phyloP scores from a whole-genome alignment of 2,888 invertebrate species.

The Podotricha telesiphe region DNA sequence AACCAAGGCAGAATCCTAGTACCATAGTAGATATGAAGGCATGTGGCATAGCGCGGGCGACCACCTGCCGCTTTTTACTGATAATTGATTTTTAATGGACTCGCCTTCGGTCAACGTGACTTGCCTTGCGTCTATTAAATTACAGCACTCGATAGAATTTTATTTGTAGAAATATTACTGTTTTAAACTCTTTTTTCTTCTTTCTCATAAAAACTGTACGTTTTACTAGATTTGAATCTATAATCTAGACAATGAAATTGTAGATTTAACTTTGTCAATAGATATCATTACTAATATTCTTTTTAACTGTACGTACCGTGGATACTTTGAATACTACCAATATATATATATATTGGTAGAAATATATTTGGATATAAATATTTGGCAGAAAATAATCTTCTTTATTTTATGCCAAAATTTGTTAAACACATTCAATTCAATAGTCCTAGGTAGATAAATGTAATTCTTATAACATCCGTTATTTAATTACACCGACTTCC shows the following conservation, averaged over 20 bases:
- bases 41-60: slow-evolving; percentile 25
- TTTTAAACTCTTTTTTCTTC: neutral
- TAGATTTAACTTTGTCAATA: no score
- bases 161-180: slow-evolving; percentile 12
- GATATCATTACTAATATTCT: no score
- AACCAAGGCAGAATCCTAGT: slow-evolving; percentile 1
- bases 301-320: no score
- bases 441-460: neutral
- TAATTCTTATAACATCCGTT: neutral
- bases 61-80: slow-evolving; percentile 45
- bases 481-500: neutral
- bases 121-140: slow-evolving; percentile 34
- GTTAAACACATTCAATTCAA: neutral
- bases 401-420: no score
- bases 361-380: no score
- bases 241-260: no score
- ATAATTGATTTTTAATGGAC: slow-evolving; percentile 56
- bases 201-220: no score
- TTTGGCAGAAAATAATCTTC: no score
- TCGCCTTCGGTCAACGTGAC: slow-evolving; percentile 31
- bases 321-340: no score
- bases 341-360: no score
- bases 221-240: no score
- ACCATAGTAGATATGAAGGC: neutral
- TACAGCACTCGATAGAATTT: slow-evolving; percentile 11